phyloP scores from a whole-genome alignment of 2,113 vertebrate species.

The Numida meleagris region DNA sequence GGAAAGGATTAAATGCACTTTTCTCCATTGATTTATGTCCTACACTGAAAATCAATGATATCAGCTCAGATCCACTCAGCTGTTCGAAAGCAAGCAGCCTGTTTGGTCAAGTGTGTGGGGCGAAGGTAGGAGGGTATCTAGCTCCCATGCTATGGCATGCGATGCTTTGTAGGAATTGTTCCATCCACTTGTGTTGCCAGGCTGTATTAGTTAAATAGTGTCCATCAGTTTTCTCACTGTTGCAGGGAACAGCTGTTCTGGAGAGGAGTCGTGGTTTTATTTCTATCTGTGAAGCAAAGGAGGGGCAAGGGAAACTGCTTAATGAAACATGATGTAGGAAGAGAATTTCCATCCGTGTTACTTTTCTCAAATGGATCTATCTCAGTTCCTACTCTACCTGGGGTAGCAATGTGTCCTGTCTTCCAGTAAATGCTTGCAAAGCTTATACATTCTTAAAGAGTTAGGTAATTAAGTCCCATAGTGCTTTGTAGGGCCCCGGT shows the following conservation, averaged over 20 bases:
- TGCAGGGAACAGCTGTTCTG: not conserved
- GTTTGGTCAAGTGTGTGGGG: not conserved
- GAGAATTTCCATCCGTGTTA: not conserved
- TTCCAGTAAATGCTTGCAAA: not conserved
- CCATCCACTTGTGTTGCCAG: not conserved
- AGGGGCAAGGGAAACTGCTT: not conserved
- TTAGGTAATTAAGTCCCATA: not conserved
- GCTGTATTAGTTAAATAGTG: fast-evolving
- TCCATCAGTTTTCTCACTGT: not conserved
- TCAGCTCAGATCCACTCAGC: not conserved
- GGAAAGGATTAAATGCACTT: not conserved
- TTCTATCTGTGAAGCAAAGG: not conserved
- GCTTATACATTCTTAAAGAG: not conserved
- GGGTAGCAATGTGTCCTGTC: not conserved
- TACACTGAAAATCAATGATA: not conserved
- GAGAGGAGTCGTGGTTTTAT: not conserved
- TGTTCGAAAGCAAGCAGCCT: not conserved
- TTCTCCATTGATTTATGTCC: not conserved
- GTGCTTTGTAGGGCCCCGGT: not conserved
- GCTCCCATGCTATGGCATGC: fast-evolving
- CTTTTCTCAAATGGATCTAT: not conserved
- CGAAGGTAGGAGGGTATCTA: not conserved
- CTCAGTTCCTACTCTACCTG: not conserved
- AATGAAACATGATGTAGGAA: not conserved
- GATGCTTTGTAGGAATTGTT: not conserved